Percentiles rank a stretch among this genome's conserved stretches.
phyloP scores from a whole-genome alignment of 2,113 vertebrate species.

The Podilymbus podiceps region DNA sequence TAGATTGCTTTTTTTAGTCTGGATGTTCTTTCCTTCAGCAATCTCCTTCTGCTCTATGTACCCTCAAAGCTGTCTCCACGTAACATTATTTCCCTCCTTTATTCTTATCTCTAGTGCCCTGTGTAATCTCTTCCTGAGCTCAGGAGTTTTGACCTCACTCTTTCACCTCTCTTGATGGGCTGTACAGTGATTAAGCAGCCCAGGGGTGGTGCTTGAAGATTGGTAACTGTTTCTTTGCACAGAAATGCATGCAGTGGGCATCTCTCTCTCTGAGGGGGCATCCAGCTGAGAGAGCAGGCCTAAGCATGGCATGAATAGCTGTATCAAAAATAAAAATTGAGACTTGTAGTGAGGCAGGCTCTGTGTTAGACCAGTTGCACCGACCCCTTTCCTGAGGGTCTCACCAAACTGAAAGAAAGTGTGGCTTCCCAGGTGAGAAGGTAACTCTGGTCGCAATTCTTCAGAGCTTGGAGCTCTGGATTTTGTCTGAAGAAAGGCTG shows the following conservation, averaged over 20 bases:
- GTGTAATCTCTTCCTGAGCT: slow-evolving; percentile 24
- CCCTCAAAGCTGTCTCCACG: not conserved
- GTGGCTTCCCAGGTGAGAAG: not conserved
- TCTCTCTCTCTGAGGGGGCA: not conserved
- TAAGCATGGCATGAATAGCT: not conserved
- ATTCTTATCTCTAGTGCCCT: slow-evolving; percentile 15
- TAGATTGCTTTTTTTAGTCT: not conserved
- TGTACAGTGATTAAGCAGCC: not conserved
- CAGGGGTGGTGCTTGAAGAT: not conserved
- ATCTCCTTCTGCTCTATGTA: not conserved
- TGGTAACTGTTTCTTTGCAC: not conserved
- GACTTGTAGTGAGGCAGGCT: not conserved
- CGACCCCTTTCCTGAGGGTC: not conserved
- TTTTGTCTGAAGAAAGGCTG: not conserved
- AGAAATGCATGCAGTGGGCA: not conserved
- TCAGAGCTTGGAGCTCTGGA: not conserved
- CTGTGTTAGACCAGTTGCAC: not conserved
- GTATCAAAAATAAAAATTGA: not conserved
- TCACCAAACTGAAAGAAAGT: accelerated
- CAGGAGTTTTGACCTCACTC: not conserved
- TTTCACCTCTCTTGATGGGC: not conserved
- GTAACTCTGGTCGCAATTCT: not conserved
- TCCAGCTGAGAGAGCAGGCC: not conserved
- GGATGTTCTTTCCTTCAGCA: not conserved
- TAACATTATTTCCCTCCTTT: not conserved